A percentile compares a stretch with the other conserved stretches of the same genome.
Evolutionary conservation across 2,888 invertebrate species (phyloP).

Genomic region (Archips xylosteana): DNA sequence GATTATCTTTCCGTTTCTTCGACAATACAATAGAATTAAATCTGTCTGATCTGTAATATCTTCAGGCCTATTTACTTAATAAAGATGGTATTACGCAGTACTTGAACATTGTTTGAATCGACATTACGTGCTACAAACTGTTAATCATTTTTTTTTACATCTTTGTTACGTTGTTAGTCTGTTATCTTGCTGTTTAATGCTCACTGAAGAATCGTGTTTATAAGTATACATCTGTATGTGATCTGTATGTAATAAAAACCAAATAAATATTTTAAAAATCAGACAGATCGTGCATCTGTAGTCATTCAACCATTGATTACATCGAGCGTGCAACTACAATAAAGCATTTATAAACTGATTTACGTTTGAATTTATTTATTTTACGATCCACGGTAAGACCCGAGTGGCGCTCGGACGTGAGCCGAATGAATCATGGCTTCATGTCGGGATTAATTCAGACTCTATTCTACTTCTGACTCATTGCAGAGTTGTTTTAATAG

Average conservation of each 20-base stretch:
- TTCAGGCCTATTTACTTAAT: too few species aligned
- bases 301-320: constrained; percentile 6
- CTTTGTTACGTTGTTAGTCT: background rate
- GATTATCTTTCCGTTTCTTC: background rate
- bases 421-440: constrained; percentile 46
- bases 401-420: constrained; percentile 43
- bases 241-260: background rate
- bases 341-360: constrained; percentile 31
- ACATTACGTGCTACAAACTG: background rate
- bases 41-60: too few species aligned
- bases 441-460: constrained; percentile 43
- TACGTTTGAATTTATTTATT: constrained; percentile 43
- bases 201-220: background rate
- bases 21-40: background rate
- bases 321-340: constrained; percentile 12
- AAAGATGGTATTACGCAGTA: too few species aligned
- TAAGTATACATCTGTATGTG: background rate
- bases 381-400: constrained; percentile 39
- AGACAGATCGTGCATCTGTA: background rate
- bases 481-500: constrained; percentile 38
- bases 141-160: background rate
- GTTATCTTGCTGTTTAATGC: background rate
- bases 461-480: constrained; percentile 46
- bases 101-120: too few species aligned
- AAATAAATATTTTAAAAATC: background rate